Percentiles rank a stretch among this genome's conserved stretches.
These are phyloP conservation scores for Orthosia gracilis DNA, from an alignment of 2,888 invertebrate species.

Conservation along the genomic window DNA sequence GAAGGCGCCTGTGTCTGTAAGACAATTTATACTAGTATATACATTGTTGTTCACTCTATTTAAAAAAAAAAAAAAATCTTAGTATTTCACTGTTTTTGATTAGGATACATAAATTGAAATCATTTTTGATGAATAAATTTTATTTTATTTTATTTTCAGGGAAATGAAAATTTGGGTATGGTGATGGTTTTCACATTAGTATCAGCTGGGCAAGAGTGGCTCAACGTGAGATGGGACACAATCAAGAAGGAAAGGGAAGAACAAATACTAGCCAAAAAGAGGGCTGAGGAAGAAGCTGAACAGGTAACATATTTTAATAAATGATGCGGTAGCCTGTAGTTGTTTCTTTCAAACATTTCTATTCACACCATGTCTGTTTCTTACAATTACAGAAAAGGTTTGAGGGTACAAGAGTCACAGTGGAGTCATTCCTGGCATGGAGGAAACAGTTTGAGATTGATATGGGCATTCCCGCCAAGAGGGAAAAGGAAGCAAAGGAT, in stretches of 20 bases:
- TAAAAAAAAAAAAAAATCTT: no score
- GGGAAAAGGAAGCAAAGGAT: slow-evolving; percentile 93
- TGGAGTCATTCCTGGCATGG: slow-evolving; percentile 99
- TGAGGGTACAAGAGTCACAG: slow-evolving; percentile 98
- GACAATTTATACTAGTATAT: no score
- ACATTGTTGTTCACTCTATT: no score
- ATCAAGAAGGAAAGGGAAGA: slow-evolving; percentile 94
- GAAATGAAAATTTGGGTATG: slow-evolving; percentile 98
- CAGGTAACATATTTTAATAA: slow-evolving; percentile 91
- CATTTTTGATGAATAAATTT: no score
- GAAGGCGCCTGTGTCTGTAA: no score
- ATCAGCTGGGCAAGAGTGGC: slow-evolving; percentile 97
- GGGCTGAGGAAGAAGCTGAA: slow-evolving; percentile 97
- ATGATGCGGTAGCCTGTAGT: no score
- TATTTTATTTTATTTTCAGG: slow-evolving; percentile 82
- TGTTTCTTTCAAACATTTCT: no score
- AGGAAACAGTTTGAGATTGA: slow-evolving; percentile 98
- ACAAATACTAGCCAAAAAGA: slow-evolving; percentile 92
- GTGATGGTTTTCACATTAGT: slow-evolving; percentile 99
- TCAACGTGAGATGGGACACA: slow-evolving; percentile 96
- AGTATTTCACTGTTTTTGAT: no score
- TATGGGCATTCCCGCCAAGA: slow-evolving; percentile 94
- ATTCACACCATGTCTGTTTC: background rate
- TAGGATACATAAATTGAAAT: no score
- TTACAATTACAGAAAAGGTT: slow-evolving; percentile 94